Conservation (phyloP, 30 jellyfish, hydroid and myxozoan genomes). For the Aurelia aurita region DNA sequence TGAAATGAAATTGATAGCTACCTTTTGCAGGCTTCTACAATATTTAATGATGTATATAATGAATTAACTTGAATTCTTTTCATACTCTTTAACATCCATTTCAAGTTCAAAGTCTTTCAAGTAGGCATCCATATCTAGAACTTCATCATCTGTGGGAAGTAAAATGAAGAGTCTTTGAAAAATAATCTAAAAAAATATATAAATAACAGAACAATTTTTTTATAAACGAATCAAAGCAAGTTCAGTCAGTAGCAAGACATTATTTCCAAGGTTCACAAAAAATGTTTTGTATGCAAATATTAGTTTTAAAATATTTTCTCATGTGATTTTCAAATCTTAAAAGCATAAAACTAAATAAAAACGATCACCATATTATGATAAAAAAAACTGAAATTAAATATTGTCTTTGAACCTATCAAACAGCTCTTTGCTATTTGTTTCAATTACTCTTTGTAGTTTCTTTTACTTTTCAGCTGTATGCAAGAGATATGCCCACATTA, state of each 20-base stretch:
- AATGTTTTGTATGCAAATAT: neutral
- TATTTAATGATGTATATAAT: too few relatives aligned
- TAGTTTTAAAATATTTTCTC: too few relatives aligned
- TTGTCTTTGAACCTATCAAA: too few relatives aligned
- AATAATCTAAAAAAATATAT: neutral
- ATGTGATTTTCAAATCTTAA: too few relatives aligned
- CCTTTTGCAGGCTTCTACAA: too few relatives aligned
- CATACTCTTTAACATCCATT: slow-evolving; percentile 17
- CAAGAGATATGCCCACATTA: neutral
- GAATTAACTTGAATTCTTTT: slow-evolving; percentile 8
- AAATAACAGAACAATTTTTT: too few relatives aligned
- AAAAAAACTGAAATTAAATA: neutral
- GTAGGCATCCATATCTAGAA: slow-evolving; percentile 48
- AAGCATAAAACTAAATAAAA: too few relatives aligned
- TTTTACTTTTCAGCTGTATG: neutral
- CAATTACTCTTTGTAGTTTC: neutral
- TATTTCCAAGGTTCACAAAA: neutral
- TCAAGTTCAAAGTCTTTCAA: slow-evolving; percentile 53
- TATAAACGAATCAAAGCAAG: too few relatives aligned
- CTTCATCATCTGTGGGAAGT: slow-evolving; percentile 47
- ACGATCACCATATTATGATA: neutral
- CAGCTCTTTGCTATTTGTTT: too few relatives aligned
- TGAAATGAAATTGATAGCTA: too few relatives aligned
- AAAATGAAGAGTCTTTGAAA: neutral
- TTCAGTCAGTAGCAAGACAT: too few relatives aligned